A percentile compares a stretch with the other conserved stretches of the same genome.
These are phyloP conservation scores for Crepidodera aurea DNA, from an alignment of 2,888 invertebrate species.

Conservation along the genomic window DNA sequence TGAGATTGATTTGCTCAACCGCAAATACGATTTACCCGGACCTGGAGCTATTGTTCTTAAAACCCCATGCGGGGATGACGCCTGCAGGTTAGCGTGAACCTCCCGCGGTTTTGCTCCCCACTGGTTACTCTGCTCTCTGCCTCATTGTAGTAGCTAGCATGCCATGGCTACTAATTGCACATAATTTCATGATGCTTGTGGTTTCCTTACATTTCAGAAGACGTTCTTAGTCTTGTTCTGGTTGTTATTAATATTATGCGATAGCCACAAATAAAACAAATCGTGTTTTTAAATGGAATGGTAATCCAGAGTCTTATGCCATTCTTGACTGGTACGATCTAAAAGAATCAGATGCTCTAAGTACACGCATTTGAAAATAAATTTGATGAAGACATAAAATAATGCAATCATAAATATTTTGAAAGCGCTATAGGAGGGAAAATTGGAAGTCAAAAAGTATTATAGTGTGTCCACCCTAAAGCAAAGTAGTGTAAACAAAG, in stretches of 20 bases:
- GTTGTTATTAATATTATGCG: constrained; percentile 15
- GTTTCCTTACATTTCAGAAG: constrained; percentile 17
- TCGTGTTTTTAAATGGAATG: too few species aligned
- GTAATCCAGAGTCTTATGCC: too few species aligned
- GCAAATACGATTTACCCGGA: constrained; percentile 4
- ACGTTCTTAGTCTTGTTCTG: constrained; percentile 4
- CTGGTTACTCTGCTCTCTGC: constrained; percentile 31
- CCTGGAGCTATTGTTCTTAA: constrained; percentile 31
- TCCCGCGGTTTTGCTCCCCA: constrained; percentile 35
- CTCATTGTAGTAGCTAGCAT: constrained; percentile 40
- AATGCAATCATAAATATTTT: too few species aligned
- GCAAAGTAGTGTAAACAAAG: too few species aligned
- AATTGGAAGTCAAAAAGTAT: too few species aligned
- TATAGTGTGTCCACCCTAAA: too few species aligned
- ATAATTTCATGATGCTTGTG: constrained; percentile 22
- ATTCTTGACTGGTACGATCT: too few species aligned
- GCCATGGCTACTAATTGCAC: constrained; percentile 39
- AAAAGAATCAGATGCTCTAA: too few species aligned
- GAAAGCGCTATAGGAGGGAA: too few species aligned
- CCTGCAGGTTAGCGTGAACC: constrained; percentile 43
- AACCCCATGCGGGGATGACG: constrained; percentile 29
- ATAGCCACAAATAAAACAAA: too few species aligned
- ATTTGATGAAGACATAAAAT: too few species aligned
- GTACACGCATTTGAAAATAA: too few species aligned
- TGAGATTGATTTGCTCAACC: constrained; percentile 6